Percentiles rank a stretch among this genome's conserved stretches.
phyloP scores from a whole-genome alignment of 2,888 invertebrate species.

The Drosophila ustulata region DNA sequence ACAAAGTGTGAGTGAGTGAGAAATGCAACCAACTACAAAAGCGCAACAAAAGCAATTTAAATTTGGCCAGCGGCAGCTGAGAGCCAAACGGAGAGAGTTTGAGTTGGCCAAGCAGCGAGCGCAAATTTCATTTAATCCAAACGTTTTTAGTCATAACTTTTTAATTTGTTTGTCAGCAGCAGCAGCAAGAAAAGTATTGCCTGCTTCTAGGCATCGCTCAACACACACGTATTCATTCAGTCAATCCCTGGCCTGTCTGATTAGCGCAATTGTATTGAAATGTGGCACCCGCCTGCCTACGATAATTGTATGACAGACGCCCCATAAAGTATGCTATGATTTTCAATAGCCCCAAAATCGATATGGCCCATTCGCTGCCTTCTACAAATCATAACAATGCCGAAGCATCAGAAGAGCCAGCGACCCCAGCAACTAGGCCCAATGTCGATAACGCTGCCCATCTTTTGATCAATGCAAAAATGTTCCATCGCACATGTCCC shows the following conservation, averaged over 20 bases:
- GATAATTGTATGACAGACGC: conserved; percentile 42
- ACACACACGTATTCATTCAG: background rate
- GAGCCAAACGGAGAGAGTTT: conserved; percentile 1
- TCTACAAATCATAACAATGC: conserved; percentile 66
- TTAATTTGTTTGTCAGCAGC: conserved; percentile 76
- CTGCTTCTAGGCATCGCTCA: conserved; percentile 10
- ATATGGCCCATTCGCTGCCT: conserved; percentile 53
- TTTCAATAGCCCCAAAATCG: conserved; percentile 65
- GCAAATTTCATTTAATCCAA: conserved; percentile 68
- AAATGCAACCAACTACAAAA: conserved; percentile 68
- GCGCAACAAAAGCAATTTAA: conserved; percentile 81
- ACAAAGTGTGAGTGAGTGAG: conserved; percentile 14
- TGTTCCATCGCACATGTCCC: conserved; percentile 68
- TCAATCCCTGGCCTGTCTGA: conserved; percentile 35
- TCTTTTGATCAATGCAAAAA: conserved; percentile 77
- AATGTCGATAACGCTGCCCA: conserved; percentile 9
- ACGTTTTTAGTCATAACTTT: conserved; percentile 75
- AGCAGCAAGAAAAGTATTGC: conserved; percentile 31
- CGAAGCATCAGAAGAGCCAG: conserved; percentile 32
- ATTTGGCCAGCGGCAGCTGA: conserved; percentile 68
- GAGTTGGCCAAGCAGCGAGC: conserved; percentile 61
- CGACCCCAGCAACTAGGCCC: conserved; percentile 9
- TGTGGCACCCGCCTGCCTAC: conserved; percentile 23
- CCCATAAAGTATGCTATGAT: conserved; percentile 62
- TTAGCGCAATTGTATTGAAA: conserved; percentile 72